These are phyloP conservation scores for Penaeus monodon DNA, from an alignment of 2,888 invertebrate species.

Conservation along the genomic window DNA sequence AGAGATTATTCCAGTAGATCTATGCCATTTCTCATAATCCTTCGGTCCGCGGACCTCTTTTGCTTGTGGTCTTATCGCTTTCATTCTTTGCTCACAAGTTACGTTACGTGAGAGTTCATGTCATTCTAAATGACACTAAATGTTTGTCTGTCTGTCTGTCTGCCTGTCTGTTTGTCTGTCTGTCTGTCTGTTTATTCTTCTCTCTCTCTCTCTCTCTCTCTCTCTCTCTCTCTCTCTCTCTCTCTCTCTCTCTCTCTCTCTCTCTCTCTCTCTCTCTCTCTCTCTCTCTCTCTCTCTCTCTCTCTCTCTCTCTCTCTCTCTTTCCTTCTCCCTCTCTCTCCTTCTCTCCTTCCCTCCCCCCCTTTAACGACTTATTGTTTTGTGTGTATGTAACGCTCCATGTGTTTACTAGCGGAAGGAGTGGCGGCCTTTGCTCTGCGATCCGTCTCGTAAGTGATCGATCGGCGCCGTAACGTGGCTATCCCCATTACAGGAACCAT, in stretches of 20 bases:
- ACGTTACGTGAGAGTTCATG: no score
- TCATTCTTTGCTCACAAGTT: no score
- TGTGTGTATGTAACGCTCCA: constrained; percentile 16
- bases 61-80: no score
- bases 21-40: no score
- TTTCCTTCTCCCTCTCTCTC: constrained; percentile 19
- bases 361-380: constrained; percentile 23
- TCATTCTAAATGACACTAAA: no score
- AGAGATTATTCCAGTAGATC: no score
- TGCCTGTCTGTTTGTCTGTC: neutral
- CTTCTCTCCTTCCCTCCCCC: neutral
- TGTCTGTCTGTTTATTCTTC: constrained; percentile 13
- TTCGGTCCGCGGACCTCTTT: no score
- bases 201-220: constrained; percentile 37
- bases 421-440: neutral
- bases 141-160: no score
- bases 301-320: constrained; percentile 22
- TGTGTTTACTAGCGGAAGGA: constrained; percentile 17
- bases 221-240: constrained; percentile 34
- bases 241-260: constrained; percentile 28
- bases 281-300: constrained; percentile 5
- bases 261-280: constrained; percentile 10
- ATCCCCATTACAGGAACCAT: constrained; percentile 36
- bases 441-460: constrained; percentile 33
- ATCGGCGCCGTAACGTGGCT: constrained; percentile 22